These are phyloP conservation scores for Punctoribates punctum DNA, from an alignment of 2,888 invertebrate genomes.

Conservation along the genomic window DNA sequence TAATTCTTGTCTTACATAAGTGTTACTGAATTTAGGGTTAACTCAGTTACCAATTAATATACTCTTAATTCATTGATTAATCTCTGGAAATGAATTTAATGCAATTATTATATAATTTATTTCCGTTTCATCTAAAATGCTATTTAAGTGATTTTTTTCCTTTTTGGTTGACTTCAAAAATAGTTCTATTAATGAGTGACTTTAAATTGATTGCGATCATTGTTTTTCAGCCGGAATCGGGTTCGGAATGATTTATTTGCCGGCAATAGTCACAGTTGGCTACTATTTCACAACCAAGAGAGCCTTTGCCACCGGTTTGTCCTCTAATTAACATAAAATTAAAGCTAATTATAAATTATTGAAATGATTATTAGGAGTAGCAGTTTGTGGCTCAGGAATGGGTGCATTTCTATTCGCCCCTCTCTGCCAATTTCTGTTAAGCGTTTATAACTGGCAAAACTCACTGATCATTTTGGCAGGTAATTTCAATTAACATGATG, in stretches of 20 bases:
- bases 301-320: conserved; percentile 71
- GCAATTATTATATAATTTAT: too few relatives aligned
- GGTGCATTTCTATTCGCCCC: conserved; percentile 96
- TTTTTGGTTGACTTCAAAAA: too few relatives aligned
- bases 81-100: too few relatives aligned
- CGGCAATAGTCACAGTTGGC: conserved; percentile 93
- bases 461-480: conserved; percentile 69
- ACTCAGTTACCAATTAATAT: too few relatives aligned
- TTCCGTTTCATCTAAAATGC: too few relatives aligned
- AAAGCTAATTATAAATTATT: not conserved
- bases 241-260: conserved; percentile 88
- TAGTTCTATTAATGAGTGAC: too few relatives aligned
- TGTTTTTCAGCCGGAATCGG: conserved; percentile 64
- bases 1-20: too few relatives aligned
- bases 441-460: conserved; percentile 79
- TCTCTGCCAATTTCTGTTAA: conserved; percentile 71
- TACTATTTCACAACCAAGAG: conserved; percentile 95
- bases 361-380: conserved; percentile 54
- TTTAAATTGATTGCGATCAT: not conserved
- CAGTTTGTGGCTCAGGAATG: conserved; percentile 91
- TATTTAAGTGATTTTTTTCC: too few relatives aligned
- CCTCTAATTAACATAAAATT: not conserved
- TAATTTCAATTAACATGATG: not conserved
- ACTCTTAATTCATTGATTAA: too few relatives aligned
- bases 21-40: too few relatives aligned